Evolutionary conservation across 2,888 invertebrate genomes (phyloP).

Genomic region (Bombyx huttoni): DNA sequence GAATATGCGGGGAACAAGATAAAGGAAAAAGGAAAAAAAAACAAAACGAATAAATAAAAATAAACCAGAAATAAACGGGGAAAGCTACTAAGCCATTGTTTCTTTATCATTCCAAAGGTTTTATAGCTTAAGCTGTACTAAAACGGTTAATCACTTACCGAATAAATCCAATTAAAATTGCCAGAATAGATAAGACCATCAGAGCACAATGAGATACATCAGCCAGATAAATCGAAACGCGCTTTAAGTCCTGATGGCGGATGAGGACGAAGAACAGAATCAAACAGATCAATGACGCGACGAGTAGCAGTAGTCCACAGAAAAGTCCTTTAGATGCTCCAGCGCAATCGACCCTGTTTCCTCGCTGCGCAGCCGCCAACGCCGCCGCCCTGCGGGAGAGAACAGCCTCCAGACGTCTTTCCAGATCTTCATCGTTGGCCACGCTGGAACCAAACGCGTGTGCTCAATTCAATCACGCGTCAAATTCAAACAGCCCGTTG

Average conservation of each 20-base stretch:
- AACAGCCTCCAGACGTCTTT: conserved; percentile 90
- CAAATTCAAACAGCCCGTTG: not conserved
- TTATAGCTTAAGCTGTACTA: conserved; percentile 1
- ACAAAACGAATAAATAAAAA: conserved; percentile 19
- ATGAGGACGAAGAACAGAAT: conserved; percentile 96
- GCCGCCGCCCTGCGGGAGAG: conserved; percentile 88
- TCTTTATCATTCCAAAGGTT: not conserved
- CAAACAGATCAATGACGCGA: conserved; percentile 91
- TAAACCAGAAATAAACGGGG: conserved; percentile 16
- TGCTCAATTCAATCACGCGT: conserved; percentile 31
- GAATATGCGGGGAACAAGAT: conserved; percentile 5
- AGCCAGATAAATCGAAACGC: conserved; percentile 90
- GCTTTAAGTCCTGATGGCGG: conserved; percentile 85
- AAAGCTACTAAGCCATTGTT: conserved; percentile 3
- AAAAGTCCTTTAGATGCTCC: conserved; percentile 95
- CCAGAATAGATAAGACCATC: conserved; percentile 89
- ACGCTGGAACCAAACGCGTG: conserved; percentile 69
- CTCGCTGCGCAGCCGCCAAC: conserved; percentile 85
- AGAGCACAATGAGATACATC: conserved; percentile 92
- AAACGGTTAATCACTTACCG: conserved; percentile 69
- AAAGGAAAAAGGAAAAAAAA: conserved; percentile 16
- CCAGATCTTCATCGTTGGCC: conserved; percentile 84
- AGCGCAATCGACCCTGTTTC: conserved; percentile 92
- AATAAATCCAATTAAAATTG: conserved; percentile 92
- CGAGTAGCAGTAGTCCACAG: conserved; percentile 90